These are phyloP conservation scores for Oreohelix idahoensis DNA, from an alignment of 1,140 invertebrate species.

Conservation along the genomic window DNA sequence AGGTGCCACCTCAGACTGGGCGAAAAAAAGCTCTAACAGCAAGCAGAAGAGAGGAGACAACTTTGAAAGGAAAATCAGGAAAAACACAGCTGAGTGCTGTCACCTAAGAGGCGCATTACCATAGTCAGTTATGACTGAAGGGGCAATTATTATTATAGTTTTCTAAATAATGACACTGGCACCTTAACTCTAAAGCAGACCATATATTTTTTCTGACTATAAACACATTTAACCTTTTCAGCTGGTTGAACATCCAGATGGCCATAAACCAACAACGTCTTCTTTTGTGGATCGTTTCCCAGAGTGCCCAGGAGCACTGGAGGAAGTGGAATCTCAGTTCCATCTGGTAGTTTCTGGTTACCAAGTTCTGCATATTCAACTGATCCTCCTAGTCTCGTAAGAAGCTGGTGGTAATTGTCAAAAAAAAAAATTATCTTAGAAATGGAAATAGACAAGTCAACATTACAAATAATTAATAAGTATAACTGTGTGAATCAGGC, in stretches of 20 bases:
- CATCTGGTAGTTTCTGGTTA: slow-evolving; percentile 81
- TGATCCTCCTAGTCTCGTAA: slow-evolving; percentile 84
- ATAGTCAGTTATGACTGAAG: no score
- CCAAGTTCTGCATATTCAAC: slow-evolving; percentile 88
- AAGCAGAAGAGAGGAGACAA: no score
- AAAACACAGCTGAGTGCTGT: no score
- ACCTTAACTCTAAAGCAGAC: no score
- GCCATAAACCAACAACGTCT: slow-evolving; percentile 95
- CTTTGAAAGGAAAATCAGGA: no score
- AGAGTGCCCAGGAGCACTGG: slow-evolving; percentile 89
- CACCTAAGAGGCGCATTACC: no score
- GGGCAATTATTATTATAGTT: no score
- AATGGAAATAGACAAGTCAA: neutral
- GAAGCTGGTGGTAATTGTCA: slow-evolving; percentile 70
- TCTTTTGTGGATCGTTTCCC: slow-evolving; percentile 87
- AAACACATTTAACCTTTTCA: slow-evolving; percentile 73
- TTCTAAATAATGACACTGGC: no score
- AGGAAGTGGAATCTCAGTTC: slow-evolving; percentile 83
- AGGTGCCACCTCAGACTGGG: no score
- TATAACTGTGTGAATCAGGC: no score
- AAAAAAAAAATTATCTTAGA: neutral
- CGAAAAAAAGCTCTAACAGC: no score
- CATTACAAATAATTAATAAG: neutral
- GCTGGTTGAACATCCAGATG: slow-evolving; percentile 99
- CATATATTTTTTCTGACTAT: no score